Evolutionary conservation across 2,113 vertebrate species (phyloP).

Genomic region (Neopipo cinnamomea): DNA sequence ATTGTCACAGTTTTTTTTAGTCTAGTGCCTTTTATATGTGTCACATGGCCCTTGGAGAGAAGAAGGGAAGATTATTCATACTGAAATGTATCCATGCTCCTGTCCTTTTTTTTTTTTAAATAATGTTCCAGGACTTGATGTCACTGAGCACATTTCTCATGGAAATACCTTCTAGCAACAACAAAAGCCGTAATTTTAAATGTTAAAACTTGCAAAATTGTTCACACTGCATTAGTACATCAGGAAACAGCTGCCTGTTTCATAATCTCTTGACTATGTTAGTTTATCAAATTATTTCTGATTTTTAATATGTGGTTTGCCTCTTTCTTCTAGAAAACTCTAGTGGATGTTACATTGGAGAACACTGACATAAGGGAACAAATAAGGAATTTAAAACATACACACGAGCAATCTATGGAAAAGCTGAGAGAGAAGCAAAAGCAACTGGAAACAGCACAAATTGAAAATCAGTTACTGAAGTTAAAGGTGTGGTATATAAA

Average conservation of each 20-base stretch:
- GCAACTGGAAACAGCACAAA: slow-evolving; percentile 82
- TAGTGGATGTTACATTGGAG: slow-evolving; percentile 88
- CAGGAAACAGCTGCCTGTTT: not conserved
- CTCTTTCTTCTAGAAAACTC: slow-evolving; percentile 80
- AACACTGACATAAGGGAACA: slow-evolving; percentile 82
- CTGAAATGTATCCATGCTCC: not conserved
- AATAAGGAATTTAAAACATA: slow-evolving; percentile 78
- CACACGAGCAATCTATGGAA: slow-evolving; percentile 83
- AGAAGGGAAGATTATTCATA: not conserved
- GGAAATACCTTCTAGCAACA: not conserved
- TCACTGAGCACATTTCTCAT: not conserved
- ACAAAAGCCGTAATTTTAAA: not conserved
- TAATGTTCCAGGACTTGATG: not conserved
- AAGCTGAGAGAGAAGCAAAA: slow-evolving; percentile 84
- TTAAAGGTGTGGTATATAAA: slow-evolving; percentile 80
- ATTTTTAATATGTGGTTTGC: not conserved
- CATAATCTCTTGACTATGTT: not conserved
- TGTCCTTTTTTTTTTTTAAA: not conserved
- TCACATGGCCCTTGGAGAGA: not conserved
- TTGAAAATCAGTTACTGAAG: slow-evolving; percentile 87
- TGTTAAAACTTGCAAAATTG: not conserved
- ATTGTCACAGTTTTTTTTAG: not conserved
- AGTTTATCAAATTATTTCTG: not conserved
- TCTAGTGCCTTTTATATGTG: not conserved
- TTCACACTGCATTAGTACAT: not conserved